Evolutionary conservation across 2,888 invertebrate genomes (phyloP).

Genomic region (Scaptodrosophila latifasciaeformis): DNA sequence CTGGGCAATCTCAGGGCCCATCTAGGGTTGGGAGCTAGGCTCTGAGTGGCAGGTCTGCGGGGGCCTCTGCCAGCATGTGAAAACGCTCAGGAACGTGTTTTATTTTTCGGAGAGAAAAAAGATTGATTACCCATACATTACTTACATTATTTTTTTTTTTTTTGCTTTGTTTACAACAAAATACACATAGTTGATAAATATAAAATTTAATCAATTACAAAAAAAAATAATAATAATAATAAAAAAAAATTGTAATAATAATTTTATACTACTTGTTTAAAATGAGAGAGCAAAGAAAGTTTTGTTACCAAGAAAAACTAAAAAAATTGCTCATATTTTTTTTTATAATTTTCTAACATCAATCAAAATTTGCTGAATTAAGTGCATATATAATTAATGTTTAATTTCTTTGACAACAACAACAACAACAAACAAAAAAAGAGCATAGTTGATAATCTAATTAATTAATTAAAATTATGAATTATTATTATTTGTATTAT

Average conservation of each 20-base stretch:
- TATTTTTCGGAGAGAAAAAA: slow-evolving; percentile 79
- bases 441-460: too few relatives aligned
- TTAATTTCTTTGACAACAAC: slow-evolving; percentile 62
- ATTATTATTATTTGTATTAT: slow-evolving; percentile 28
- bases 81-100: slow-evolving; percentile 78
- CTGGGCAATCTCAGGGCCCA: background rate
- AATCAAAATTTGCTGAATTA: slow-evolving; percentile 67
- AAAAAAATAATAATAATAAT: slow-evolving; percentile 20
- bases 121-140: slow-evolving; percentile 77
- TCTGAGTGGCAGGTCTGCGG: background rate
- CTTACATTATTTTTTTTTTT: slow-evolving; percentile 43
- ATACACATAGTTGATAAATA: slow-evolving; percentile 58
- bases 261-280: slow-evolving; percentile 39
- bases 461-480: slow-evolving; percentile 57
- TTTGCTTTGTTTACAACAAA: slow-evolving; percentile 64
- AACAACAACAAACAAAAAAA: too few relatives aligned
- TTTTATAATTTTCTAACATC: slow-evolving; percentile 50
- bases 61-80: slow-evolving; percentile 37
- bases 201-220: too few relatives aligned
- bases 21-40: slow-evolving; percentile 10
- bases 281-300: slow-evolving; percentile 8
- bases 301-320: slow-evolving; percentile 36
- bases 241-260: slow-evolving; percentile 39
- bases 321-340: slow-evolving; percentile 49
- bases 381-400: slow-evolving; percentile 54